Percentiles rank a stretch among this genome's conserved stretches.
Conservation (phyloP, 2,113 vertebrate species). For the Cettia cetti region DNA sequence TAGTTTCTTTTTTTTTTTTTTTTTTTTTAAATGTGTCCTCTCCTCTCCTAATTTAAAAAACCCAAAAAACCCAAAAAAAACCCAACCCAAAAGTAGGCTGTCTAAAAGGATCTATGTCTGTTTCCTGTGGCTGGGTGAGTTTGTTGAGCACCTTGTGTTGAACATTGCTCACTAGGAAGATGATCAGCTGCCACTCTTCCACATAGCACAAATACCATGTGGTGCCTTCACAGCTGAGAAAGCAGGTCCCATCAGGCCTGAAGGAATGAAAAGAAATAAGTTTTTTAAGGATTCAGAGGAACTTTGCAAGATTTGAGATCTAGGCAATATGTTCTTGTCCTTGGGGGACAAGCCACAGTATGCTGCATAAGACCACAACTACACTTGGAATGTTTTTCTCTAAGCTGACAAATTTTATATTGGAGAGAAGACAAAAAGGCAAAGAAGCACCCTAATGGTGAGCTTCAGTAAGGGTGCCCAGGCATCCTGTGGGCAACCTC, state of each 20-base stretch:
- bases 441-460: neutral
- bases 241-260: neutral
- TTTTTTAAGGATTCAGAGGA: neutral
- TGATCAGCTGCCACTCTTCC: neutral
- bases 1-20: neutral
- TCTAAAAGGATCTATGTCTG: neutral
- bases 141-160: neutral
- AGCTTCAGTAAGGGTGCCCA: neutral
- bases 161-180: neutral
- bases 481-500: neutral
- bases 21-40: neutral
- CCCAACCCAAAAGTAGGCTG: neutral
- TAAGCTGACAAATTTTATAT: neutral
- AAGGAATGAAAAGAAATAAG: neutral
- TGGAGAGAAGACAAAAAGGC: neutral
- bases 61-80: no score
- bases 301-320: neutral
- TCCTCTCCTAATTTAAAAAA: accelerated
- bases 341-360: neutral
- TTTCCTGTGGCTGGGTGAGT: neutral
- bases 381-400: neutral
- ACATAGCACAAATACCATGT: neutral
- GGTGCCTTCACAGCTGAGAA: neutral
- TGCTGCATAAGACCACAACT: neutral
- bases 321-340: neutral